Base-by-base conservation (phyloP, 2,888 invertebrate genomes). In the Nomada flava region DNA sequence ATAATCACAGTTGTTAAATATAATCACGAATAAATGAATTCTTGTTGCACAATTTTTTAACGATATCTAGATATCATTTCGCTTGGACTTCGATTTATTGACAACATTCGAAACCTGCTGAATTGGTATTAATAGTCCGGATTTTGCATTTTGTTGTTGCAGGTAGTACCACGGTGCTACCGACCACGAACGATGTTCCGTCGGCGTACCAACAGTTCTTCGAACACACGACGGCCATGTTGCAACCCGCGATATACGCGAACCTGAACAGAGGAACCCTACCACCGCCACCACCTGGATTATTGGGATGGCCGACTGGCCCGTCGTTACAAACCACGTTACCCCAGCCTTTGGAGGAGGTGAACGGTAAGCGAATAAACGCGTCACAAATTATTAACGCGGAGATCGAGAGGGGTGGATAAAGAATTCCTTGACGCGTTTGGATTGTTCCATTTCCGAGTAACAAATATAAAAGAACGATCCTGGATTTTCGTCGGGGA, bases 171-270 rank as follows among this genome's bases (percentile, higher is more conserved):
- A 93, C 93, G 47, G 84, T 92, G 47, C 68, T 93, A n/a, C 92
- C 93, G 55, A 81, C 91, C 65, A 84, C 88, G 3, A 91, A 82
- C 76, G 93, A 93, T 23, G 90, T 93, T 5, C 91, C 93, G 15
- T 88, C 92, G 68, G 90, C 93, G 53, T 93, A 94, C 75, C 93
- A 94, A 69, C 93, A 93, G 77, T 89, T 94, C 13, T 83, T 94
- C 50, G 93, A 94, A 72, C 93, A 93, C 72, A 93, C 93, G 29
- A 91, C 91, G 57, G 92, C 92, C 72, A 92, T 92, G 91, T 75
- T 93, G 20, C 93, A 93, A 76, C 92, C 92, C 15, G 89, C 91
- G 79, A 88, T 92, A 67, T 92, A 92, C 67, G 89, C 91, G 44
- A 92, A 91, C 81, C 76, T 93, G 36, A 90, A 89, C 71, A 89